Conservation (phyloP, 1,140 invertebrate genomes). For the Ditylenchus dipsaci region DNA sequence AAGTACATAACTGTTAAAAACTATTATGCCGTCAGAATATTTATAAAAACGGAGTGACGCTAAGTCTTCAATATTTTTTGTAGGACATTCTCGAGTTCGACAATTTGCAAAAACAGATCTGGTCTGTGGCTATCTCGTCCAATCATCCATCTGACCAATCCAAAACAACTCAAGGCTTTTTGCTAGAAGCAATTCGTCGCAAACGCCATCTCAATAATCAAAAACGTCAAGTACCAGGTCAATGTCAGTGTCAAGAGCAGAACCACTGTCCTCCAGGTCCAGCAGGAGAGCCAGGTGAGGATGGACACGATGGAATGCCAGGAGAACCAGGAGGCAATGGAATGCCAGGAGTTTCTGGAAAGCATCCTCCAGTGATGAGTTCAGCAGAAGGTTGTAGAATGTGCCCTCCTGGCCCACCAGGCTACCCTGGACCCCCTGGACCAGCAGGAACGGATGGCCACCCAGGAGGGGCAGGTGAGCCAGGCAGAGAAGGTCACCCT, state of each 20-base stretch:
- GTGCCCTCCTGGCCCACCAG: slow-evolving; percentile 17
- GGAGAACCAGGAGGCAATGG: slow-evolving; percentile 13
- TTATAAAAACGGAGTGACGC: too few relatives aligned
- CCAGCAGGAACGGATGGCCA: slow-evolving; percentile 4
- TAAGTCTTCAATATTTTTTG: neutral
- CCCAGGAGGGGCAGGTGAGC: neutral
- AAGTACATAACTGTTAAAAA: neutral
- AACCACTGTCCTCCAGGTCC: slow-evolving; percentile 19
- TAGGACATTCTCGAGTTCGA: slow-evolving; percentile 22
- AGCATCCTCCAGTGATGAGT: slow-evolving; percentile 17
- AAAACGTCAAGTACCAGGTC: neutral
- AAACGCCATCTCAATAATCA: slow-evolving; percentile 4
- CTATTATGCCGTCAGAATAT: neutral
- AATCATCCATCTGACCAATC: neutral
- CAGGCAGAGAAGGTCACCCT: slow-evolving; percentile 4
- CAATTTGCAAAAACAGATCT: slow-evolving; percentile 10
- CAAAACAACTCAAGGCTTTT: slow-evolving; percentile 5
- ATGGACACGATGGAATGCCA: slow-evolving; percentile 5
- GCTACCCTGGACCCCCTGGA: slow-evolving; percentile 14
- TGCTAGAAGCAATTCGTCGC: slow-evolving; percentile 7
- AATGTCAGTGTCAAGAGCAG: slow-evolving; percentile 11
- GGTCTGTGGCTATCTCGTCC: slow-evolving; percentile 1
- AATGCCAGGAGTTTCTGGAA: slow-evolving; percentile 11
- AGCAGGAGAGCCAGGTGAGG: slow-evolving; percentile 1
- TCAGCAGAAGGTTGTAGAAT: slow-evolving; percentile 20